These are phyloP conservation scores for Gonocerus acuteangulatus DNA, from an alignment of 2,888 invertebrate species.

Conservation along the genomic window DNA sequence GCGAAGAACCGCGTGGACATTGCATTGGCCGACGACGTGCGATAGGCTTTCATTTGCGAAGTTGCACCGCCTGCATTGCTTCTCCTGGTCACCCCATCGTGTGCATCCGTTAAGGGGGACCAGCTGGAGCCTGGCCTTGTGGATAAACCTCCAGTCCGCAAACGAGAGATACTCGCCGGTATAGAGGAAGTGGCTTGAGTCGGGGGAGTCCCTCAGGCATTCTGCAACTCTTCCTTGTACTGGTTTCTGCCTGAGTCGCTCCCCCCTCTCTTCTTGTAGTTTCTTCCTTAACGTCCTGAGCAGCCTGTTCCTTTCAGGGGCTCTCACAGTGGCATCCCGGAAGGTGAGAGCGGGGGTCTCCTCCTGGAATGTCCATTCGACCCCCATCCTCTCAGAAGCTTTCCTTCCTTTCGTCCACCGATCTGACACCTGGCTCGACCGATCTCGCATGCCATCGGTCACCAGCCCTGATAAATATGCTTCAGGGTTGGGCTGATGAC, in stretches of 20 bases:
- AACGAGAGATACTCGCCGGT: slow-evolving; percentile 33
- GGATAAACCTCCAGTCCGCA: slow-evolving; percentile 40
- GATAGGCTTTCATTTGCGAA: slow-evolving; percentile 9
- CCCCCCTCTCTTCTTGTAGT: background rate
- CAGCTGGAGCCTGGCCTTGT: slow-evolving; percentile 30
- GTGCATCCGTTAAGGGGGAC: slow-evolving; percentile 18
- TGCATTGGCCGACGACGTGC: slow-evolving; percentile 27
- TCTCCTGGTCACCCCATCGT: background rate
- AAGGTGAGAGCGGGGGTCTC: background rate
- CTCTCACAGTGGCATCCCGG: background rate
- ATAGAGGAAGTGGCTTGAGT: slow-evolving; percentile 32
- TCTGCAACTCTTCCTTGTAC: slow-evolving; percentile 31
- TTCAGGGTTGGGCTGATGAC: background rate
- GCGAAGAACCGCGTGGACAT: background rate
- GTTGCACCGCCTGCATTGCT: background rate
- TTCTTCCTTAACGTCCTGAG: background rate
- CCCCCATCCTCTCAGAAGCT: background rate
- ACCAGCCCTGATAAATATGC: background rate
- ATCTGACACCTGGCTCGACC: slow-evolving; percentile 2
- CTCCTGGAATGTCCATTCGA: background rate
- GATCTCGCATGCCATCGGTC: slow-evolving; percentile 36
- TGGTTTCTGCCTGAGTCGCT: slow-evolving; percentile 14
- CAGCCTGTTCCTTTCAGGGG: background rate
- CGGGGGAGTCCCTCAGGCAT: slow-evolving; percentile 20
- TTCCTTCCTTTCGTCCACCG: background rate